Conservation (phyloP, 2,888 invertebrate species). For the Ormyrus pomaceus region DNA sequence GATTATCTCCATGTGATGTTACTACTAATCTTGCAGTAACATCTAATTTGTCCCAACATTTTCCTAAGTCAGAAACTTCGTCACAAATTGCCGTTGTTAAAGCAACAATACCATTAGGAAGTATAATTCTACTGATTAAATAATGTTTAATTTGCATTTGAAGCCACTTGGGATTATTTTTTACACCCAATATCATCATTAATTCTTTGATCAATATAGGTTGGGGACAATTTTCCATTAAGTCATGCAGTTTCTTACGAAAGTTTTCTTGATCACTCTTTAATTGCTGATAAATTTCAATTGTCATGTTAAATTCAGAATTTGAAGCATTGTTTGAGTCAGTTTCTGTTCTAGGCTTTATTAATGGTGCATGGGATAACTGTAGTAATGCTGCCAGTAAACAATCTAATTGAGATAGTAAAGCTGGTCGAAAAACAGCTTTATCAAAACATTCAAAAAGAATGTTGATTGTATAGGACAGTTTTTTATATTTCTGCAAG, state of each 20-base stretch:
- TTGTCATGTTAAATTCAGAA: slow-evolving; percentile 77
- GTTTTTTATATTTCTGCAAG: slow-evolving; percentile 78
- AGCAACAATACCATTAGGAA: slow-evolving; percentile 81
- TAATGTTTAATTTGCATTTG: slow-evolving; percentile 79
- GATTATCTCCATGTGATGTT: slow-evolving; percentile 76
- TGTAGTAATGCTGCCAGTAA: slow-evolving; percentile 84
- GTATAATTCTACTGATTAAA: slow-evolving; percentile 79
- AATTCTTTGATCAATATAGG: slow-evolving; percentile 82
- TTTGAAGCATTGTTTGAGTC: slow-evolving; percentile 56
- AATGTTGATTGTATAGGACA: slow-evolving; percentile 78
- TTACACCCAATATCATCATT: slow-evolving; percentile 80
- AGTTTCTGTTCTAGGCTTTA: slow-evolving; percentile 76
- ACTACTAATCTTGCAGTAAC: slow-evolving; percentile 81
- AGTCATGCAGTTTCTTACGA: slow-evolving; percentile 75
- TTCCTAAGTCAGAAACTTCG: slow-evolving; percentile 78
- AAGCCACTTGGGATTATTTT: slow-evolving; percentile 80
- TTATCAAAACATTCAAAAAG: slow-evolving; percentile 73
- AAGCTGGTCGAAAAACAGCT: slow-evolving; percentile 61
- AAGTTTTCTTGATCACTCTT: slow-evolving; percentile 78
- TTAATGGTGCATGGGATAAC: slow-evolving; percentile 82
- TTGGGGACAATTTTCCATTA: slow-evolving; percentile 79
- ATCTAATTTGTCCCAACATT: slow-evolving; percentile 83
- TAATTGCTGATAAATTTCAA: slow-evolving; percentile 78
- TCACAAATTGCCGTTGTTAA: slow-evolving; percentile 82
- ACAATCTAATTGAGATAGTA: slow-evolving; percentile 65